Percentiles rank a stretch among this genome's conserved stretches.
These are phyloP conservation scores for Nymphalis polychloros DNA, from an alignment of 2,888 invertebrate species.

Conservation along the genomic window DNA sequence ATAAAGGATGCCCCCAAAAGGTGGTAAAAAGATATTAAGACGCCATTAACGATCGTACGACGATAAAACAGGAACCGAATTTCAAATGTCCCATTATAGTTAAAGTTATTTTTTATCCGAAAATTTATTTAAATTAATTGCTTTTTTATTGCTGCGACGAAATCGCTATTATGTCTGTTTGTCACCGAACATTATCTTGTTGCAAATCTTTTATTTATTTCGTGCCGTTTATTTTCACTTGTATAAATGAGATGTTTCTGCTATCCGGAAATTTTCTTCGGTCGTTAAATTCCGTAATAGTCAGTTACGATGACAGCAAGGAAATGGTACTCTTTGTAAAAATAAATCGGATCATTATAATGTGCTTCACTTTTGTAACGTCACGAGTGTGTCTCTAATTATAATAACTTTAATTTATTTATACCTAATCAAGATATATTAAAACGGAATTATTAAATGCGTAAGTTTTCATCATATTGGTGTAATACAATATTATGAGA, in stretches of 20 bases:
- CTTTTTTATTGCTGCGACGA: slow-evolving; percentile 62
- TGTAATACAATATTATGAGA: no score
- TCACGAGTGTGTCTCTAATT: background rate
- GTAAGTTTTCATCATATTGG: no score
- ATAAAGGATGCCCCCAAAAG: slow-evolving; percentile 51
- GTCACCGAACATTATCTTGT: slow-evolving; percentile 23
- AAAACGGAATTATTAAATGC: no score
- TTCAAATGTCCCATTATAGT: slow-evolving; percentile 61
- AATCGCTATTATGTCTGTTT: slow-evolving; percentile 50
- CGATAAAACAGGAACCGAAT: slow-evolving; percentile 68
- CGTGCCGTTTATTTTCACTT: slow-evolving; percentile 27
- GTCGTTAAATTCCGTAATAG: slow-evolving; percentile 27
- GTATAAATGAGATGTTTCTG: slow-evolving; percentile 27
- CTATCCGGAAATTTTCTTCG: slow-evolving; percentile 27
- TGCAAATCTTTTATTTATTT: slow-evolving; percentile 15
- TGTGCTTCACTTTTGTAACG: background rate
- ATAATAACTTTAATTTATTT: no score
- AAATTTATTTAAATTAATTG: slow-evolving; percentile 75
- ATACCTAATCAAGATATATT: no score
- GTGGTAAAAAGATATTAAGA: slow-evolving; percentile 67
- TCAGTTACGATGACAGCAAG: slow-evolving; percentile 25
- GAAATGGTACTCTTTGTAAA: slow-evolving; percentile 25
- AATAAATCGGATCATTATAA: slow-evolving; percentile 33
- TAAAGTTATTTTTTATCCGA: slow-evolving; percentile 55
- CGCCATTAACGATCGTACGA: slow-evolving; percentile 57